Conservation (phyloP, 2,888 invertebrate species). For the Odontocerum albicorne region DNA sequence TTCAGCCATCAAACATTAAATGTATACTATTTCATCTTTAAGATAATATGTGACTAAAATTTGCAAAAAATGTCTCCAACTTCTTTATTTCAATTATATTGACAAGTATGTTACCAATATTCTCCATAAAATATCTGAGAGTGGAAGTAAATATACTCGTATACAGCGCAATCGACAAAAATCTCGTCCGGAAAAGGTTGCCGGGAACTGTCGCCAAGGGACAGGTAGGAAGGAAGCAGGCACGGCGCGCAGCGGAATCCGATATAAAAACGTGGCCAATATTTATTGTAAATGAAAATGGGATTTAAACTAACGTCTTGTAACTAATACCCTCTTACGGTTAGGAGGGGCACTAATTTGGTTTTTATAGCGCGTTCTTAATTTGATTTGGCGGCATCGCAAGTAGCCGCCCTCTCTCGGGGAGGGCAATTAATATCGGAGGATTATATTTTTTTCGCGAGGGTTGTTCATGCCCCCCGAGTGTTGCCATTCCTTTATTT, state of each 20-base stretch:
- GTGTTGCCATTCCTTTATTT: constrained; percentile 34
- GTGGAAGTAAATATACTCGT: neutral
- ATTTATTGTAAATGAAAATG: constrained; percentile 63
- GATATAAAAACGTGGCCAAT: constrained; percentile 48
- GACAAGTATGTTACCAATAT: too few relatives aligned
- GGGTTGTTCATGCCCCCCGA: constrained; percentile 40
- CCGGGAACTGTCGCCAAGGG: constrained; percentile 15
- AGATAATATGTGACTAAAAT: too few relatives aligned
- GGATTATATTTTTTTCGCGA: constrained; percentile 58
- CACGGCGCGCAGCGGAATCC: too few relatives aligned
- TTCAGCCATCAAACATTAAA: too few relatives aligned
- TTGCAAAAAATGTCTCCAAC: too few relatives aligned
- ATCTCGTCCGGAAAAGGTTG: constrained; percentile 25
- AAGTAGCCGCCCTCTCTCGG: constrained; percentile 43
- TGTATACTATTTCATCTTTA: too few relatives aligned
- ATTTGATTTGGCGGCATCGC: constrained; percentile 62
- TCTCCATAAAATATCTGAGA: neutral
- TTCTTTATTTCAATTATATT: too few relatives aligned
- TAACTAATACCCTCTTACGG: constrained; percentile 61
- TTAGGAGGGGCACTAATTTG: constrained; percentile 62
- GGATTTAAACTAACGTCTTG: constrained; percentile 63
- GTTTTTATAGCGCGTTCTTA: constrained; percentile 62
- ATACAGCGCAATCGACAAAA: neutral
- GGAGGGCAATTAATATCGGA: constrained; percentile 59
- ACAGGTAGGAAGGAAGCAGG: constrained; percentile 28